Evolutionary conservation across 2,888 invertebrate genomes (phyloP).

Genomic region (Hypena proboscidalis): DNA sequence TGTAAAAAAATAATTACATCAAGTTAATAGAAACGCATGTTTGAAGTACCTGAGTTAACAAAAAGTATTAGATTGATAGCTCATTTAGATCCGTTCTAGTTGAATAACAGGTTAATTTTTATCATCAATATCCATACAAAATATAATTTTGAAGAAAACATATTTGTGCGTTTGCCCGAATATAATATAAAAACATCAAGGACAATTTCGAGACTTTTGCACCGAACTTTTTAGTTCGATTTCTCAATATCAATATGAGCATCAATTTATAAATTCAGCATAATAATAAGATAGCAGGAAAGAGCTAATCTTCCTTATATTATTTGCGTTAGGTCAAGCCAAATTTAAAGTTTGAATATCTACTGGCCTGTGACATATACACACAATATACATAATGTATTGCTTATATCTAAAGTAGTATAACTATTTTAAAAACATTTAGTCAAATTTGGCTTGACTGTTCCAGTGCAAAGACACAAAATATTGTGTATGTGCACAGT

Average conservation of each 20-base stretch:
- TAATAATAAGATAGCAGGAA: conserved; percentile 18
- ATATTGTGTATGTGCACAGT: conserved; percentile 15
- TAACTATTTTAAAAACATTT: conserved; percentile 18
- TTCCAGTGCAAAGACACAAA: conserved; percentile 16
- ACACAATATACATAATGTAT: conserved; percentile 16
- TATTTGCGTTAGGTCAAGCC: conserved; percentile 32
- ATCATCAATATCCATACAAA: too few relatives aligned
- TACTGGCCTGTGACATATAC: conserved; percentile 48
- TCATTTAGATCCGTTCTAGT: too few relatives aligned
- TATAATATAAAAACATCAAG: conserved; percentile 5
- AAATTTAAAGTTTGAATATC: conserved; percentile 33
- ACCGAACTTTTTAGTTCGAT: conserved; percentile 10
- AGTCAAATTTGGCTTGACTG: conserved; percentile 38
- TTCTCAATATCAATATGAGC: conserved; percentile 27
- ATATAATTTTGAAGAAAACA: too few relatives aligned
- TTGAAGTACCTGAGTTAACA: too few relatives aligned
- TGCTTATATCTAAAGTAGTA: conserved; percentile 8
- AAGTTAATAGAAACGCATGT: too few relatives aligned
- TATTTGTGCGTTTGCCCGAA: too few relatives aligned
- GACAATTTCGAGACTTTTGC: conserved; percentile 18
- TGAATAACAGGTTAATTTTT: too few relatives aligned
- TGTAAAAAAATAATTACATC: too few relatives aligned
- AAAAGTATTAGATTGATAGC: too few relatives aligned
- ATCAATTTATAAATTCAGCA: conserved; percentile 26
- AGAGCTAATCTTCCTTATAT: conserved; percentile 4